These are phyloP conservation scores for Drosophila kokeensis DNA, from an alignment of 2,888 invertebrate species.

Conservation along the genomic window DNA sequence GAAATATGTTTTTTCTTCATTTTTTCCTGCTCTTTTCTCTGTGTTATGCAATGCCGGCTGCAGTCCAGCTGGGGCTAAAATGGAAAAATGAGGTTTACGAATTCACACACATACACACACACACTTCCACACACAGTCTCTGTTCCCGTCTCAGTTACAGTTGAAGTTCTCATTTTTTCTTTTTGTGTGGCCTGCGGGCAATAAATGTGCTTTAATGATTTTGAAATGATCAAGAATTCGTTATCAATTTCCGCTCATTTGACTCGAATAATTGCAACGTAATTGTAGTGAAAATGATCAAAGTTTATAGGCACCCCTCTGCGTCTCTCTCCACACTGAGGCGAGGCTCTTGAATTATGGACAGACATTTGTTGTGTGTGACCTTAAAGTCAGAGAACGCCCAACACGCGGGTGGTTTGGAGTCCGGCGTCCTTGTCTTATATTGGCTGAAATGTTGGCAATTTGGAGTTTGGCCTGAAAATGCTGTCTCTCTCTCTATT, in stretches of 20 bases:
- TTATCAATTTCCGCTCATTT: constrained; percentile 49
- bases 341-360: constrained; percentile 51
- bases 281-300: constrained; percentile 76
- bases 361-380: constrained; percentile 64
- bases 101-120: not conserved
- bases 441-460: constrained; percentile 22
- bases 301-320: constrained; percentile 46
- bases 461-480: constrained; percentile 15
- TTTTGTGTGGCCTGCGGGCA: constrained; percentile 28
- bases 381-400: constrained; percentile 57
- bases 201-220: constrained; percentile 74
- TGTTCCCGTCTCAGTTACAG: not conserved
- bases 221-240: constrained; percentile 57
- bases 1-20: constrained; percentile 16
- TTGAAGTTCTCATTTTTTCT: not conserved
- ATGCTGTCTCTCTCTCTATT: not conserved
- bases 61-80: constrained; percentile 29
- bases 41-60: constrained; percentile 54
- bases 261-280: constrained; percentile 38
- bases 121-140: not conserved
- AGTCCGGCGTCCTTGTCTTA: not conserved
- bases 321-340: not conserved
- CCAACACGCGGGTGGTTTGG: not conserved
- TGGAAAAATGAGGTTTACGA: constrained; percentile 11
- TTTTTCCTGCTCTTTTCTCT: not conserved